These are phyloP conservation scores for Thymelicus sylvestris DNA, from an alignment of 2,888 invertebrate genomes.

Conservation along the genomic window DNA sequence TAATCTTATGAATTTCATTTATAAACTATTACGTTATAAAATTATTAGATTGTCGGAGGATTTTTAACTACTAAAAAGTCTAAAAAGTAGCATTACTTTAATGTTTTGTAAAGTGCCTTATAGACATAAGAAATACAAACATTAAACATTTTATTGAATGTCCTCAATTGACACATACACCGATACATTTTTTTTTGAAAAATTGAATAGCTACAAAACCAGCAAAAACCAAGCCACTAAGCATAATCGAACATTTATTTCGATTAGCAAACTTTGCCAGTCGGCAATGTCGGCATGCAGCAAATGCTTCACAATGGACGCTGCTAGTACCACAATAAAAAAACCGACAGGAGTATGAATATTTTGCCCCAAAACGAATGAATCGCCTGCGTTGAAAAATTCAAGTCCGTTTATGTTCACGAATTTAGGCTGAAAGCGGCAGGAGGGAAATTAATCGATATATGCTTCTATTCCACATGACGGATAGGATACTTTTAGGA, in stretches of 20 bases:
- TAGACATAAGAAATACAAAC: no score
- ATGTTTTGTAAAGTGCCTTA: no score
- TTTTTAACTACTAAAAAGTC: no score
- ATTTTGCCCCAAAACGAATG: constrained; percentile 14
- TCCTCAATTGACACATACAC: no score
- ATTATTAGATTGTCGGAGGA: no score
- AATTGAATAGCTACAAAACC: no score
- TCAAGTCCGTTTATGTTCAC: constrained; percentile 7
- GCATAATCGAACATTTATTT: constrained; percentile 8
- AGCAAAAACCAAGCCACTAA: background rate
- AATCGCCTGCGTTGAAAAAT: constrained; percentile 10
- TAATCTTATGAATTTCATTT: no score
- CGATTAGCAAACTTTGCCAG: constrained; percentile 16
- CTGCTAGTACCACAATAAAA: constrained; percentile 14
- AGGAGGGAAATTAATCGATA: constrained; percentile 55
- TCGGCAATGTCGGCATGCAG: constrained; percentile 3
- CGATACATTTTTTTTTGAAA: no score
- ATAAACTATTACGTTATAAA: no score
- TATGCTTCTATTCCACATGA: constrained; percentile 50
- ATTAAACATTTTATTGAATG: no score
- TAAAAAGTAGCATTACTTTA: no score
- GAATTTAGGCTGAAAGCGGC: constrained; percentile 8
- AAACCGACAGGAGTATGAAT: constrained; percentile 9
- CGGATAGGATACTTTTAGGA: constrained; percentile 50
- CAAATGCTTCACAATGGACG: constrained; percentile 13